Conservation (phyloP, 2,888 invertebrate species). For the Uropetala carovei region DNA sequence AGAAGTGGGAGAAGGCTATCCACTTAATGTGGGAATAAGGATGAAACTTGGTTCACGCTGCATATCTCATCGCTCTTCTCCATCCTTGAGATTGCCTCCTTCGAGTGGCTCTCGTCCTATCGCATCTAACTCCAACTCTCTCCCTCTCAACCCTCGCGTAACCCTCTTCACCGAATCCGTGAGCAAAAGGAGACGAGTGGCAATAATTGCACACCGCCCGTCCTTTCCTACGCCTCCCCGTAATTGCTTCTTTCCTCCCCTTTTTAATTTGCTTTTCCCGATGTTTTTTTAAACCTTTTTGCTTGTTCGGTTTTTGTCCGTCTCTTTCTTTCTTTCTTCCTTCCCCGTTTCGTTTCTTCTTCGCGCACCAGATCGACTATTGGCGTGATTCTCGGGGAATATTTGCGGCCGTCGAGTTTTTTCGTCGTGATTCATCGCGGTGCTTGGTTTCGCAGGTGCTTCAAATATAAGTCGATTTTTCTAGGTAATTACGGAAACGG, state of each 20-base stretch:
- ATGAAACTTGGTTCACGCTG: constrained; percentile 51
- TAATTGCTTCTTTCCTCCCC: background rate
- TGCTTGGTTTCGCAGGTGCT: background rate
- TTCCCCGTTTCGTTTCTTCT: background rate
- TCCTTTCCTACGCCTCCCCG: background rate
- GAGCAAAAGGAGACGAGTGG: background rate
- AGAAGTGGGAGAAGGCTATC: background rate
- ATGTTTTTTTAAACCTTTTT: background rate
- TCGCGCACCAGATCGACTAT: background rate
- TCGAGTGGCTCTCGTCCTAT: background rate
- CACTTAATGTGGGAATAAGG: constrained; percentile 39
- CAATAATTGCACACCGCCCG: constrained; percentile 8
- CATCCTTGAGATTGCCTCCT: background rate
- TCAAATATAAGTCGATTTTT: background rate
- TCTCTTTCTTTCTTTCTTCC: background rate
- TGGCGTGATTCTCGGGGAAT: background rate
- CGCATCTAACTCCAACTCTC: background rate
- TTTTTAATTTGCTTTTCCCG: background rate
- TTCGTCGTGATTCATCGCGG: background rate
- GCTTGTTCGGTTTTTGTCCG: background rate
- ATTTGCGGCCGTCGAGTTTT: background rate
- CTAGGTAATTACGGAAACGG: background rate
- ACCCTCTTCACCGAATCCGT: background rate
- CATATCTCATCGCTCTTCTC: background rate
- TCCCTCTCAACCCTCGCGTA: background rate